Base-by-base conservation (phyloP, 2,113 vertebrate species). In the Porphyrio hochstetteri region DNA sequence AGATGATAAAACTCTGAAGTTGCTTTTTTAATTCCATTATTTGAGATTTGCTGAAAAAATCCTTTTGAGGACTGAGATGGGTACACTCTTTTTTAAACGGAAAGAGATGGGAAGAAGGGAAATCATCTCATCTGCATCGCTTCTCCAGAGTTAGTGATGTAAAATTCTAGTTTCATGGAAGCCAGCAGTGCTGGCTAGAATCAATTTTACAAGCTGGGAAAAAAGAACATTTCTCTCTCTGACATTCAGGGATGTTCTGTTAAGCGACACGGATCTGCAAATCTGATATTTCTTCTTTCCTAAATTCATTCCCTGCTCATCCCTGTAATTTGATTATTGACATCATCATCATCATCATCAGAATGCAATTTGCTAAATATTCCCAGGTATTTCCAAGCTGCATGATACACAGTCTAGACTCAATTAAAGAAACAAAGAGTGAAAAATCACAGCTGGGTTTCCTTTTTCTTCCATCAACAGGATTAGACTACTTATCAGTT, bases 391-490 rank as follows among this genome's bases (percentile, higher is more conserved):
- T 94, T 88, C 82, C 94, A 91, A 97, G 93, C 50, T 61, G 72
- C 69, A 92, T 69, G 65, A 82, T 78, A 79, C 53, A 59, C 28
- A 57, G 83, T 95, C 96, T 88, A 90, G 72, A 84, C 90, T 97
- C 97, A 91, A 97, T 96, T 97, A 94, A 95, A 95, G 88, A 82
- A 94, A 91, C 86, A 95, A 89, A 79, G 90, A 89, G 36, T 64
- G 80, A 82, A 88, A 89, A 94, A 90, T 71, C 88, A 86, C 83
- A 82, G 88, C 77, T 94, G 85, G 29, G 91, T 93, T 94, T 67
- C 90, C 90, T 93, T 96, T 95, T 97, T 92, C 77, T 95, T 78
- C 94, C 70, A 63, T 95, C 97, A 97, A 94, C 98, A 94, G 95
- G 95, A 96, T 97, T 93, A 96, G 86, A 95, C 59, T 79, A 91